These are phyloP conservation scores for Bombus soroeensis DNA, from an alignment of 1,140 invertebrate species.

Conservation along the genomic window DNA sequence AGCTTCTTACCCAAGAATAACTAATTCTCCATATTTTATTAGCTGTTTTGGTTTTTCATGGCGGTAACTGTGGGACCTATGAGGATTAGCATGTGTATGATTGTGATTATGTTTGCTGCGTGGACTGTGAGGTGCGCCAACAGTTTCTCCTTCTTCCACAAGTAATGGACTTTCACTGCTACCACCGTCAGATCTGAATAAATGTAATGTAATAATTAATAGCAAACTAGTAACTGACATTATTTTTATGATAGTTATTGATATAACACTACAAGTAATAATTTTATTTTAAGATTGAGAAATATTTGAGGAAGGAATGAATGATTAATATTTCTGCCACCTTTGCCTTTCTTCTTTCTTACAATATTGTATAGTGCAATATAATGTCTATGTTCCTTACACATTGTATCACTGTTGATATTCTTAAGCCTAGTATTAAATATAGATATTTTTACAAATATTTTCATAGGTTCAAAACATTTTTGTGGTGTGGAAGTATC, in stretches of 20 bases:
- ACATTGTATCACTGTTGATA: neutral
- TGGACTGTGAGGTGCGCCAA: slow-evolving; percentile 80
- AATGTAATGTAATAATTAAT: slow-evolving; percentile 25
- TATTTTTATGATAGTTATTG: neutral
- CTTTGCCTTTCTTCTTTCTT: neutral
- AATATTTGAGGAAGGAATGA: neutral
- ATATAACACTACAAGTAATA: neutral
- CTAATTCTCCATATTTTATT: slow-evolving; percentile 95
- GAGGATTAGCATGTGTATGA: slow-evolving; percentile 77
- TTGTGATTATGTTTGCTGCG: slow-evolving; percentile 78
- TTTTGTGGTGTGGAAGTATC: slow-evolving; percentile 26
- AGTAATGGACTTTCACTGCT: slow-evolving; percentile 81
- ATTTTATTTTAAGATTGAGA: neutral
- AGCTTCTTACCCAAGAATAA: slow-evolving; percentile 93
- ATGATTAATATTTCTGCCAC: neutral
- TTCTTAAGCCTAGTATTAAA: neutral
- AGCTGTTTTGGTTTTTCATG: slow-evolving; percentile 88
- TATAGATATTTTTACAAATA: neutral
- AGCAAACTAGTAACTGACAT: neutral
- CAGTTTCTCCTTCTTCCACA: slow-evolving; percentile 81
- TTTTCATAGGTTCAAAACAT: neutral
- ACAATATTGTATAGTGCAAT: neutral
- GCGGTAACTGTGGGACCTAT: slow-evolving; percentile 77
- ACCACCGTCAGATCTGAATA: slow-evolving; percentile 80
- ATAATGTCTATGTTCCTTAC: neutral